Evolutionary conservation across 2,113 vertebrate species (phyloP), one percentile per base, ranked within the genome.

Genomic region (Tor tambroides): DNA sequence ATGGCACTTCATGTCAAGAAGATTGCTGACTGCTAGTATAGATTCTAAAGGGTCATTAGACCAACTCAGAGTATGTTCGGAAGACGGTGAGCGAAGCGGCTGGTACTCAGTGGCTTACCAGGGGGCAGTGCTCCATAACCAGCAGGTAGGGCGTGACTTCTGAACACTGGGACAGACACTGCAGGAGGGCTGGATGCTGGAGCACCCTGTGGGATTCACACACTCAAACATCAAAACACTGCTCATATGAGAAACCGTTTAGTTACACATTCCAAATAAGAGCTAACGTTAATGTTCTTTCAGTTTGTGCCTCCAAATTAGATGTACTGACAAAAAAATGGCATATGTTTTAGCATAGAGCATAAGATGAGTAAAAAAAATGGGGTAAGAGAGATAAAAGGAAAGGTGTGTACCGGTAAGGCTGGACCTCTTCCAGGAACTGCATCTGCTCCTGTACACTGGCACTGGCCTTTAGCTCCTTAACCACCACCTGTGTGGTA

Each of bases 71-170:
- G 19, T 49, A 7, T 75, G 38, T 43, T 14, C 6, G 6, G 35
- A 43, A 3, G 5, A 41, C 6, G 41, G 9, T 69, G 6, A 38
- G 69, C 9, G 10, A 72, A 41, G 69, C 10, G 19, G 0, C 4
- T 41, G 69, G 35, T 72, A 23, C 21, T 72, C 8, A 11, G 71
- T 74, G 21, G 35, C 96, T 94, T 92, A 99, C 98, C 97, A 98
- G 92, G 0, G 97, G 96, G 91, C 98, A 99, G 94, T 97, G 97
- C 92, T 99, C 98, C 98, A 99, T 98, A 91, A 99, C 96, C 93
- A 99, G 95, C 93, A 99, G 95, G 94, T 98, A 98, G 0, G 98
- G 98, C 3, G 97, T 98, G 93, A 97, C 96, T 94, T 99, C 98
- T 0, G 96, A 94, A 1, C 97, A 99, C 93, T 99, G 98, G 61